Conservation (phyloP, 1,140 invertebrate species). For the Heliothis subflexa region DNA sequence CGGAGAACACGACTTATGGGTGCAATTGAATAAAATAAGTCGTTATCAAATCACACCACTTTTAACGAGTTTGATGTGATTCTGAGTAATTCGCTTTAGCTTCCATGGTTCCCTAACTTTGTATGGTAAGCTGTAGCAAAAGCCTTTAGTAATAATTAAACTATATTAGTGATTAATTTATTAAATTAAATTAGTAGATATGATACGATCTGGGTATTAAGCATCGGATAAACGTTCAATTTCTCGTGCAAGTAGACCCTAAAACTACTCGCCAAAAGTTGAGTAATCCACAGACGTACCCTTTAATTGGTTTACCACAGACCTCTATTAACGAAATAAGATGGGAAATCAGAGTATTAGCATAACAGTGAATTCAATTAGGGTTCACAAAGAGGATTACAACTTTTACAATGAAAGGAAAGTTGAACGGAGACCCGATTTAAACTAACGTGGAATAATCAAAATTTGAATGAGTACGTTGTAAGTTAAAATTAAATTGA, state of each 20-base stretch:
- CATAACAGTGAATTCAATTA: slow-evolving; percentile 86
- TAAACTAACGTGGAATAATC: slow-evolving; percentile 82
- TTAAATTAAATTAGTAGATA: not conserved
- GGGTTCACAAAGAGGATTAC: slow-evolving; percentile 85
- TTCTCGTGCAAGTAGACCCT: slow-evolving; percentile 64
- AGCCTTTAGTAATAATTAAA: not conserved
- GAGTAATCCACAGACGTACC: slow-evolving; percentile 82
- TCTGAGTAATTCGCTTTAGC: not conserved
- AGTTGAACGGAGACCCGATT: slow-evolving; percentile 80
- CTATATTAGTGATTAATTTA: no score
- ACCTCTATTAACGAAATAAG: slow-evolving; percentile 86
- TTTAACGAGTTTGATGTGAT: not conserved
- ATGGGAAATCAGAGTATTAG: slow-evolving; percentile 86
- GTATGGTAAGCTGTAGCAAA: not conserved
- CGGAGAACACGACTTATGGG: slow-evolving; percentile 40
- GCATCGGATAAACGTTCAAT: slow-evolving; percentile 70
- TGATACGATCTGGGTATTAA: slow-evolving; percentile 54
- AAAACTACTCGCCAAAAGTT: slow-evolving; percentile 78
- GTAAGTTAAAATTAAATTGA: slow-evolving; percentile 76
- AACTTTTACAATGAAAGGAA: slow-evolving; percentile 85
- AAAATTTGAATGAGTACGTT: slow-evolving; percentile 80
- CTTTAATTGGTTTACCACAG: slow-evolving; percentile 85
- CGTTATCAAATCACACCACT: not conserved
- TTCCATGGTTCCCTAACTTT: not conserved
- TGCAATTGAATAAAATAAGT: not conserved